Base-by-base conservation (phyloP, 2,113 vertebrate genomes). In the Neogobius melanostomus region DNA sequence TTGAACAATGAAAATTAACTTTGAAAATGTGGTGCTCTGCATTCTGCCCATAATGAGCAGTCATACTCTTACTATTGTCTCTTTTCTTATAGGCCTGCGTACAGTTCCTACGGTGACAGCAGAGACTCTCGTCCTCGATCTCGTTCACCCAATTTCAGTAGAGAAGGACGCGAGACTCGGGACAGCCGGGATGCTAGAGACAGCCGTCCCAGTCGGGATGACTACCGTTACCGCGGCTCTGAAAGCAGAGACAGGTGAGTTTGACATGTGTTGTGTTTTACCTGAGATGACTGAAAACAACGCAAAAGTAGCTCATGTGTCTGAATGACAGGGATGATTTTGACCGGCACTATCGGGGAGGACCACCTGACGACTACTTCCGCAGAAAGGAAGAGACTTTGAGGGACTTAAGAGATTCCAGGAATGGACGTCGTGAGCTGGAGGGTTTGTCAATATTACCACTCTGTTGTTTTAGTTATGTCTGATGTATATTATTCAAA, bases 371-470 rank as follows among this genome's bases (percentile, higher is more conserved):
- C 0, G 96, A 98, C 46, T 94, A 91, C 70, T 95, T 93, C 71
- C 92, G 95, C 12, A 95, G 95, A 77, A 97, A 96, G 79, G 96
- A 98, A 0, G 96, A 98, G 4, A 68, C 93, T 0, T 96, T 88
- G 69, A 90, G 93, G 0, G 96, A 98, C 5, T 97, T 93, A 81
- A 93, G 94, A 68, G 96, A 99, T 0, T 91, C 93, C 7, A 94
- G 95, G 89, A 96, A 97, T 12, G 93, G 95, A 69, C 89, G 88
- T 1, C 87, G 92, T 57, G 95, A 94, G 47, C 72, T 93, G 8
- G 96, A 97, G 68, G 95, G 95, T 95, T 80, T 5, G 66, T 60
- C 2, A 36, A 6, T 12, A 4, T 14, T 11, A 44, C 28, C 3
- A 36, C 9, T 28, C 9, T 56, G n/a, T n/a, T 28, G 9, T 11